These are phyloP conservation scores for Torymus texanus DNA, from an alignment of 2,888 invertebrate genomes.

Conservation along the genomic window DNA sequence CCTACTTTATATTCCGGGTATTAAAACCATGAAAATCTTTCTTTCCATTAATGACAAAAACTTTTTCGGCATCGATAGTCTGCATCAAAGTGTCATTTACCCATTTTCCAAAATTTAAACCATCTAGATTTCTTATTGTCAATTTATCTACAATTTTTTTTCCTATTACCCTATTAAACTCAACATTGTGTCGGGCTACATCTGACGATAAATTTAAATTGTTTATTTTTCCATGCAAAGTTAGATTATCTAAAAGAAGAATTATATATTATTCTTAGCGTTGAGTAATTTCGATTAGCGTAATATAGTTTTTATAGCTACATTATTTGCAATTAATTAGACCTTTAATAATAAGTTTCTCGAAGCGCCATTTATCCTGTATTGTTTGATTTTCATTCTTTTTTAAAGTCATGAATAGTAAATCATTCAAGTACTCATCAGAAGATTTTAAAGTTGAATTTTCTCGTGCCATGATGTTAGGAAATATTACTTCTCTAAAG, in stretches of 20 bases:
- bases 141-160: slow-evolving; percentile 73
- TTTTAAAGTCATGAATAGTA: slow-evolving; percentile 77
- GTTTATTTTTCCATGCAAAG: slow-evolving; percentile 74
- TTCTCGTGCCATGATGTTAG: slow-evolving; percentile 58
- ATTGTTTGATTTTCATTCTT: slow-evolving; percentile 76
- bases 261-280: neutral
- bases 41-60: slow-evolving; percentile 75
- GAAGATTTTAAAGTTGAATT: slow-evolving; percentile 51
- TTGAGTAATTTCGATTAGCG: neutral
- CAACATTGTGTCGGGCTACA: slow-evolving; percentile 74
- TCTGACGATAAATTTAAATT: slow-evolving; percentile 76
- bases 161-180: slow-evolving; percentile 74
- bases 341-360: slow-evolving; percentile 64
- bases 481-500: slow-evolving; percentile 56
- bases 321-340: neutral
- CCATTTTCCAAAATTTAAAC: slow-evolving; percentile 76
- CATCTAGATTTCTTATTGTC: slow-evolving; percentile 73
- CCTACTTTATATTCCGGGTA: slow-evolving; percentile 40
- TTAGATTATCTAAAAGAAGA: slow-evolving; percentile 67
- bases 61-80: slow-evolving; percentile 60
- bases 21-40: slow-evolving; percentile 74
- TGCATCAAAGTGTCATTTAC: slow-evolving; percentile 74
- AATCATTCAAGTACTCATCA: slow-evolving; percentile 69
- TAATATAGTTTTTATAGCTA: neutral
- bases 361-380: slow-evolving; percentile 73